Conservation (phyloP, 2,797 vertebrate species). For the Oreochromis mossambicus region DNA sequence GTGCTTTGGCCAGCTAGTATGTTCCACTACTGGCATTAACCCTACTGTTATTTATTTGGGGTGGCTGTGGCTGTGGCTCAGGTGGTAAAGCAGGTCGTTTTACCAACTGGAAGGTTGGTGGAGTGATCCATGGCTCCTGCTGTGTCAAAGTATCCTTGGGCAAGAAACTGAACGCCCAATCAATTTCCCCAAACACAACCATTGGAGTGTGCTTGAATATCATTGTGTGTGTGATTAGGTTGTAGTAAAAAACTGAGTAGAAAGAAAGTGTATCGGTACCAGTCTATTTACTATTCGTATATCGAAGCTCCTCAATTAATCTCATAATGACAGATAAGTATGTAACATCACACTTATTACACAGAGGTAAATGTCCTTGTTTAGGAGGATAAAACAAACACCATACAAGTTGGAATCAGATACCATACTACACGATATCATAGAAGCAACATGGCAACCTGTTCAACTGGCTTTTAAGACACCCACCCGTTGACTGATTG, state of each 20-base stretch:
- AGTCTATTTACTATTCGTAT: background rate
- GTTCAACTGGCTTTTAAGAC: background rate
- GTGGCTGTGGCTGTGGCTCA: background rate
- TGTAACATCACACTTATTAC: background rate
- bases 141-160: background rate
- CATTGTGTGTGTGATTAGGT: background rate
- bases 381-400: background rate
- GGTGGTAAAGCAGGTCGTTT: background rate
- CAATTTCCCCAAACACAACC: background rate
- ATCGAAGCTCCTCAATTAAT: background rate
- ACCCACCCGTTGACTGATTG: slow-evolving; percentile 80
- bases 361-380: background rate
- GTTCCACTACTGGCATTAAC: background rate
- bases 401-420: background rate
- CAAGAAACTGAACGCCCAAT: background rate
- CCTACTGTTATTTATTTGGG: background rate
- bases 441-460: background rate
- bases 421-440: background rate
- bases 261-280: background rate
- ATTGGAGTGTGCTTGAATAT: background rate
- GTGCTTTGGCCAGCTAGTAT: background rate
- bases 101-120: background rate
- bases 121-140: background rate
- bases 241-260: background rate
- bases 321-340: background rate